Evolutionary conservation across 2,888 invertebrate genomes (phyloP), one percentile per base, ranked within the genome.

Genomic region (Drosophila tripunctata): DNA sequence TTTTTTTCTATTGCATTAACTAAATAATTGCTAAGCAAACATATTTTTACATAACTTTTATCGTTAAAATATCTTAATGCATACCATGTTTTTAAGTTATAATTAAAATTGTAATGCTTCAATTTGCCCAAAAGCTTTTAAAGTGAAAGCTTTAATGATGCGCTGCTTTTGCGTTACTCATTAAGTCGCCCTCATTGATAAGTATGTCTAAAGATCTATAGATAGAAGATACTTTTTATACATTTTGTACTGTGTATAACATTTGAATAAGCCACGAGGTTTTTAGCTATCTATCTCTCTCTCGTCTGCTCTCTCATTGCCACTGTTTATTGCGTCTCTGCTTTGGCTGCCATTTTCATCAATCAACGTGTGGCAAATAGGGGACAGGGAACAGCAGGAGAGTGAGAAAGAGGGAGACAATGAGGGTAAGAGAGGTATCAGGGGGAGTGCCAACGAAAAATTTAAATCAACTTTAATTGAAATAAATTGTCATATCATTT

Each of bases 401-500:
- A 21, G 21, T 3, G 21, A 4, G 21, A 4, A 21, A 4, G 21
- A 21, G 3, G 21, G 21, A 21, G 21, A n/a, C n/a, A n/a, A n/a
- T n/a, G 21, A 21, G 4, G 21, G 21, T 7, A 3, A 24, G 24
- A 0, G 8, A 5, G 24, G 24, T 8, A 8, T 7, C 8, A 24
- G 22, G 24, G 35, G 33, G 12, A 22, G 65, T 33, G 36, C 41
- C 45, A 45, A 40, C 69, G n/a, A 67, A 67, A 78, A 58, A 58
- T 78, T 76, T 79, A 88, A 88, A 87, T 88, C 73, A 86, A 86
- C 87, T 81, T 86, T 88, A 87, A 87, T 87, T 88, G 87, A 87
- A 87, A 88, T 88, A 87, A 88, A 87, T 88, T 87, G 89, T 83
- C 88, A 85, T 78, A 87, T 87, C 81, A 84, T 88, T 72, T 80